phyloP scores from a whole-genome alignment of 2,888 invertebrate genomes.

The Hybos culiciformis region DNA sequence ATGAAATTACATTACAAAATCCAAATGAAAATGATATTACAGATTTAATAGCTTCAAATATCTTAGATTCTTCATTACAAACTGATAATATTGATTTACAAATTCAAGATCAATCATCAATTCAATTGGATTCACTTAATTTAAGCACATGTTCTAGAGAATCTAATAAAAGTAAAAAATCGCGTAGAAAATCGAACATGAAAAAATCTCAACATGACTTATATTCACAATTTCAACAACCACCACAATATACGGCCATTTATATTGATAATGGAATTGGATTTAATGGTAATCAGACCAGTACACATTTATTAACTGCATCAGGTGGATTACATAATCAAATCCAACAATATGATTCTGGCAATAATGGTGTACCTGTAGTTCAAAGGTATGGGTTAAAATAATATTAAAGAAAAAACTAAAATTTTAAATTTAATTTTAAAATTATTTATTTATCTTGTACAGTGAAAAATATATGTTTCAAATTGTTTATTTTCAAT shows the following conservation, averaged over 20 bases:
- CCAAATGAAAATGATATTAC: too few species aligned
- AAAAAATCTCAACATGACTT: slow-evolving; percentile 4
- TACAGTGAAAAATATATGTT: too few species aligned
- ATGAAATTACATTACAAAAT: neutral
- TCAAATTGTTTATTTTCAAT: too few species aligned
- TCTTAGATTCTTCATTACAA: neutral
- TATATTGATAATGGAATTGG: slow-evolving; percentile 23
- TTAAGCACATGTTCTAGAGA: slow-evolving; percentile 10
- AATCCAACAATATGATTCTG: neutral
- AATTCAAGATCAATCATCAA: neutral
- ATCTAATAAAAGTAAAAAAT: slow-evolving; percentile 2
- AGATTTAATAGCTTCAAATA: too few species aligned
- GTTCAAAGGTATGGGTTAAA: neutral
- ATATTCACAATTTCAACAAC: slow-evolving; percentile 15
- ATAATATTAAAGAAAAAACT: too few species aligned
- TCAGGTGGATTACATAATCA: slow-evolving; percentile 1
- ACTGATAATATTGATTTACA: neutral
- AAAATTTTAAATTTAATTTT: too few species aligned
- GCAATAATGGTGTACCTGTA: neutral
- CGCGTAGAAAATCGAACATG: neutral
- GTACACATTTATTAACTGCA: neutral
- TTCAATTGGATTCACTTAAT: slow-evolving; percentile 5
- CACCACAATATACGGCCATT: slow-evolving; percentile 31
- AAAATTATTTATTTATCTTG: too few species aligned
- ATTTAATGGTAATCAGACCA: neutral